phyloP scores from a whole-genome alignment of 2,888 invertebrate genomes.

The Mythimna albipuncta region DNA sequence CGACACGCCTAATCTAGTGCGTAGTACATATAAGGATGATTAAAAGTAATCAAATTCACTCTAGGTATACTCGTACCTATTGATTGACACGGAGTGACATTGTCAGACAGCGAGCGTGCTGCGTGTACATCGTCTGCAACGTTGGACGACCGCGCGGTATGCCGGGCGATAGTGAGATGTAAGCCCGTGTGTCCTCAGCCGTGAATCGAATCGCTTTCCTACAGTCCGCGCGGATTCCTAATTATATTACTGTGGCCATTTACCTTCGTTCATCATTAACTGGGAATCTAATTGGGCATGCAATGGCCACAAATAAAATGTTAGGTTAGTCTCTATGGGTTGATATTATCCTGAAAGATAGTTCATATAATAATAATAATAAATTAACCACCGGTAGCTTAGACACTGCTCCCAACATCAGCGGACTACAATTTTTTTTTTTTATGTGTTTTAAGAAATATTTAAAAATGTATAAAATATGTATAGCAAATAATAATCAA shows the following conservation, averaged over 20 bases:
- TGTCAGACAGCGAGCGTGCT: slow-evolving; percentile 12
- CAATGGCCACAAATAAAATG: not conserved
- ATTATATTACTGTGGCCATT: slow-evolving; percentile 21
- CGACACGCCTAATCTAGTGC: no score
- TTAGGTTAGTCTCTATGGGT: no score
- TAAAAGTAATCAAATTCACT: not conserved
- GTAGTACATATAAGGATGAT: no score
- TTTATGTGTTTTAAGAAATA: no score
- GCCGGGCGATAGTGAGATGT: slow-evolving; percentile 67
- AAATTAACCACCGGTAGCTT: no score
- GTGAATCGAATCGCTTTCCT: slow-evolving; percentile 71
- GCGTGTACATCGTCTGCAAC: slow-evolving; percentile 43
- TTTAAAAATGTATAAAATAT: no score
- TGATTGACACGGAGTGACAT: slow-evolving; percentile 2
- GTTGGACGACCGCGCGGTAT: slow-evolving; percentile 71
- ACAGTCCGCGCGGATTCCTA: slow-evolving; percentile 45
- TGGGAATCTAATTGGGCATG: slow-evolving; percentile 13
- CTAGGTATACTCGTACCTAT: not conserved
- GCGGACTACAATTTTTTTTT: no score
- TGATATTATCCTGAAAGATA: no score
- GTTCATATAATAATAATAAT: no score
- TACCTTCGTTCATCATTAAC: slow-evolving; percentile 8
- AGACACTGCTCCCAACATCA: no score
- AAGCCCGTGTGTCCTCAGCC: slow-evolving; percentile 58
- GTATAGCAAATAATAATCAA: no score